These are phyloP conservation scores for Abrostola tripartita DNA, from an alignment of 2,888 invertebrate genomes.

Conservation along the genomic window DNA sequence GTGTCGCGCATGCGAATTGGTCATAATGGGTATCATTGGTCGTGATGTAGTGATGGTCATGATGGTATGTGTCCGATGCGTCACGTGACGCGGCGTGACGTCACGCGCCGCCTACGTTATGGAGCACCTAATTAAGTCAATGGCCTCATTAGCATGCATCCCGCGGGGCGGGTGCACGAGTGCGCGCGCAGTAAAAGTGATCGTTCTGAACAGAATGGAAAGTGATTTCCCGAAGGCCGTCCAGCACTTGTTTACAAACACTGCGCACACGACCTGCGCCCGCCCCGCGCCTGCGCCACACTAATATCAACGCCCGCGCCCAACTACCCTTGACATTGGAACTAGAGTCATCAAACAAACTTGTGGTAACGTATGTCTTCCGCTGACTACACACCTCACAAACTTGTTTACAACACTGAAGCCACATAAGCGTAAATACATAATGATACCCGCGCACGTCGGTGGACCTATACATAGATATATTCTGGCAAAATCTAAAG, in stretches of 20 bases:
- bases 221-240: slow-evolving; percentile 61
- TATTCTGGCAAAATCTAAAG: neutral
- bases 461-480: too few species aligned
- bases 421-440: slow-evolving; percentile 30
- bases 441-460: neutral
- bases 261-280: slow-evolving; percentile 55
- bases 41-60: neutral
- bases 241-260: slow-evolving; percentile 54
- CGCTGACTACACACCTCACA: slow-evolving; percentile 20
- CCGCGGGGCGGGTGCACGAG: slow-evolving; percentile 28
- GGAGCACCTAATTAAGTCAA: slow-evolving; percentile 53
- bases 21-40: neutral
- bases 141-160: slow-evolving; percentile 55
- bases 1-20: neutral
- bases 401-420: slow-evolving; percentile 18
- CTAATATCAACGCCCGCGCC: neutral
- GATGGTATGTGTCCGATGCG: neutral
- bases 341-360: slow-evolving; percentile 8
- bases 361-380: slow-evolving; percentile 5
- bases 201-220: slow-evolving; percentile 56
- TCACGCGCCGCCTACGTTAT: slow-evolving; percentile 22
- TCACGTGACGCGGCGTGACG: slow-evolving; percentile 9
- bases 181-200: slow-evolving; percentile 52
- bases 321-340: slow-evolving; percentile 29
- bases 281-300: neutral